Evolutionary conservation across 2,888 invertebrate species (phyloP), one percentile per base, ranked within the genome.

Genomic region (Drosophila melanocephala): DNA sequence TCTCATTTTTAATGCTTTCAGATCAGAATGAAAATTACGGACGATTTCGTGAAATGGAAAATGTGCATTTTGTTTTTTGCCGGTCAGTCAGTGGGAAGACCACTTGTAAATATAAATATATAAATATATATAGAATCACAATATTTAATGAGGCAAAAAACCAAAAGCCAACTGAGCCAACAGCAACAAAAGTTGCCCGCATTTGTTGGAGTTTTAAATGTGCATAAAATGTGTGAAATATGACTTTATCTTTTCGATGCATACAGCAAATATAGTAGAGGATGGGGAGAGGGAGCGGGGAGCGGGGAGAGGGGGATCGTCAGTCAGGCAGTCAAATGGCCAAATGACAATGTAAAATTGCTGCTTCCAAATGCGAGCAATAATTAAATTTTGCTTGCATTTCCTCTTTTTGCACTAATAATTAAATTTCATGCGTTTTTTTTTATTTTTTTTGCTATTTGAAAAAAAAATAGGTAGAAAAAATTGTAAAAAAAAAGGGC

Each of bases 61-160:
- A 42, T 22, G 10, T 22, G 26, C 44, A 12, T 4, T 28, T 28
- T 4, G 9, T 26, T 35, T 51, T 58, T 70, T 58, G 72, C 26
- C 65, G 70, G 83, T 77, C 77, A 77, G 47, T 78, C 80, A 75
- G 42, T 81, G 74, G 32, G 14, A 51, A 90, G 81, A 81, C 81
- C 89, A 83, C 89, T 85, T 88, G 81, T 76, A 90, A 83, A 90
- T 84, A 88, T 90, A 85, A 83, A 88, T 84, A 87, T 28, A 28
- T 28, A 28, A 28, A 28, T 3, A 28, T 88, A 90, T 87, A 84
- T 90, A 82, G 76, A 69, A 88, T 84, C 90, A 77, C 82, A 88
- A 88, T 87, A 85, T 87, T 87, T 87, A 87, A 87, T 89, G 86
- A 89, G 80, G 74, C 85, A 83, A 74, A 83, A 86, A 87, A 82